Evolutionary conservation across 2,888 invertebrate species (phyloP).

Genomic region (Terebella lapidaria): DNA sequence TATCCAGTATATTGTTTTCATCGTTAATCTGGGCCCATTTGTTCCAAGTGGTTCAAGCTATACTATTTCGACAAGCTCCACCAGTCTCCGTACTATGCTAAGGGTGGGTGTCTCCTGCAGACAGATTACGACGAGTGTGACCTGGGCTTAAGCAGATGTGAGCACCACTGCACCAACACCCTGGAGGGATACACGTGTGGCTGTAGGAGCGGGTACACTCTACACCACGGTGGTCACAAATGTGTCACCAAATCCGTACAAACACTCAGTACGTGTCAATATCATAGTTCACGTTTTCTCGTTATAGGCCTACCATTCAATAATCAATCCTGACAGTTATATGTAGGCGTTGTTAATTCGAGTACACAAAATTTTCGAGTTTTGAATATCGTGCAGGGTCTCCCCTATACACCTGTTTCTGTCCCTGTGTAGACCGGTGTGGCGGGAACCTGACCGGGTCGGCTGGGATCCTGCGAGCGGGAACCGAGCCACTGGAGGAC

Average conservation of each 20-base stretch:
- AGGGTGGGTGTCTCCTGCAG: constrained; percentile 8
- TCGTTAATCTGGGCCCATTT: too few relatives aligned
- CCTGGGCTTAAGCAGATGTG: constrained; percentile 10
- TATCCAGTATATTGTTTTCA: too few relatives aligned
- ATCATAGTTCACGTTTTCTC: too few relatives aligned
- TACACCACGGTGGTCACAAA: constrained; percentile 6
- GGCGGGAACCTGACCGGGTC: constrained; percentile 11
- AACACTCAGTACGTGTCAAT: not conserved
- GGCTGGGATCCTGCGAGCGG: constrained; percentile 15
- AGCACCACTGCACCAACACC: constrained; percentile 21
- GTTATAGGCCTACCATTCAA: too few relatives aligned
- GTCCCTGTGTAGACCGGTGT: constrained; percentile 11
- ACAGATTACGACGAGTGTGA: constrained; percentile 24
- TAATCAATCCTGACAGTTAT: too few relatives aligned
- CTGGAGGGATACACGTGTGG: constrained; percentile 15
- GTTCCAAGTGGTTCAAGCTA: too few relatives aligned
- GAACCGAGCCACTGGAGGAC: constrained; percentile 15
- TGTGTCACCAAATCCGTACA: constrained; percentile 12
- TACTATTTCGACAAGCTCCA: too few relatives aligned
- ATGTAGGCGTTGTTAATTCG: too few relatives aligned
- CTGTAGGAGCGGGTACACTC: constrained; percentile 15
- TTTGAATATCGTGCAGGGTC: too few relatives aligned
- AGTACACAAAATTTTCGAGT: too few relatives aligned
- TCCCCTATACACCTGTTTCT: not conserved
- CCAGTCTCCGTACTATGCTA: too few relatives aligned